phyloP scores from a whole-genome alignment of 92 coral and sea anemone species.

The Epizoanthus fatuus region DNA sequence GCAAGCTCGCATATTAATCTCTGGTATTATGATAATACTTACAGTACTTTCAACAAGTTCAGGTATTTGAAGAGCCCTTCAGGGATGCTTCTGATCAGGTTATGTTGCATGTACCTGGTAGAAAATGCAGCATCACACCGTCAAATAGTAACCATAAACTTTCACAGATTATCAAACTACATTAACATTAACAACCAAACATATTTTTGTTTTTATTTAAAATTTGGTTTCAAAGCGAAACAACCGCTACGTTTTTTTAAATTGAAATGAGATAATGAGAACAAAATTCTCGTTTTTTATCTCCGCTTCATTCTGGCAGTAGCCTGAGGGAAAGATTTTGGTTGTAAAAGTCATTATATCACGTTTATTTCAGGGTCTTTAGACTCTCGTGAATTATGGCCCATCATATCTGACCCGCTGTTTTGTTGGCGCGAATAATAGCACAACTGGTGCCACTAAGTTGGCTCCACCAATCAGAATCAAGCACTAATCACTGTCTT shows the following conservation, averaged over 20 bases:
- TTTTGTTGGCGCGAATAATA: constrained; percentile 81
- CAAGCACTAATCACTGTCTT: constrained; percentile 74
- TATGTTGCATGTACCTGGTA: constrained; percentile 36
- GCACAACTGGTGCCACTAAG: constrained; percentile 89
- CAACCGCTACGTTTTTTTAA: background rate
- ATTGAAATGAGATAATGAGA: constrained; percentile 1
- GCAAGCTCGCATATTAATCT: no score
- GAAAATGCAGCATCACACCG: no score
- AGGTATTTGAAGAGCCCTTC: constrained; percentile 28
- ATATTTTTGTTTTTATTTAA: constrained; percentile 21
- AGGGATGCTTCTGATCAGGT: constrained; percentile 32
- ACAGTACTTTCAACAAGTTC: constrained; percentile 26
- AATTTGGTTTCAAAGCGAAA: constrained; percentile 26
- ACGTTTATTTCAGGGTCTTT: constrained; percentile 34
- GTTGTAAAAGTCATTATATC: constrained; percentile 28
- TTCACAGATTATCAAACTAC: background rate
- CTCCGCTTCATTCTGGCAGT: background rate
- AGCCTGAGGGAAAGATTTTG: constrained; percentile 4
- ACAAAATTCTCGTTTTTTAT: background rate
- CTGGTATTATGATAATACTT: constrained; percentile 11
- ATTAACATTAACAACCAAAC: constrained; percentile 2
- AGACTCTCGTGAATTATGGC: constrained; percentile 21
- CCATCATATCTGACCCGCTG: constrained; percentile 67
- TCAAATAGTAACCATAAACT: background rate
- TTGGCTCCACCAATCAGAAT: constrained; percentile 80